Percentiles rank a stretch among this genome's conserved stretches.
These are phyloP conservation scores for Psix sp. DNA, from an alignment of 1,140 invertebrate genomes.

Conservation along the genomic window DNA sequence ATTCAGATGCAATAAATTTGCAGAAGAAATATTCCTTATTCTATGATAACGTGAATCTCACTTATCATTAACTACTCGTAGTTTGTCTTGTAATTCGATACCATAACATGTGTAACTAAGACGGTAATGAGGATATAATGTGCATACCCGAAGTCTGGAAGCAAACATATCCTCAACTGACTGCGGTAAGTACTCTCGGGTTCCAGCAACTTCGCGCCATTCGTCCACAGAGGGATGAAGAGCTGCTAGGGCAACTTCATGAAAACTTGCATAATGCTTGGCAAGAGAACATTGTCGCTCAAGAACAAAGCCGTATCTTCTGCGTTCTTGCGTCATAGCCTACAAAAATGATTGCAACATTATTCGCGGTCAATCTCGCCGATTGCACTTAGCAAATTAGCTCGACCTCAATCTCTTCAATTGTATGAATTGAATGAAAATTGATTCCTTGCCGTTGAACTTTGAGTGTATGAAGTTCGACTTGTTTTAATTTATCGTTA, in stretches of 20 bases:
- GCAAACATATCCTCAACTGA: slow-evolving; percentile 88
- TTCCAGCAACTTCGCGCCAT: slow-evolving; percentile 91
- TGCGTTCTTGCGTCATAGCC: slow-evolving; percentile 95
- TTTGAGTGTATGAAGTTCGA: too few species aligned
- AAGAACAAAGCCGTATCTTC: slow-evolving; percentile 94
- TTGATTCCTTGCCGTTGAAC: neutral
- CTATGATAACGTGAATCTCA: too few species aligned
- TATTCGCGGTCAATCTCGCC: slow-evolving; percentile 4
- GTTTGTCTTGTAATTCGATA: slow-evolving; percentile 32
- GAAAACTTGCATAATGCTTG: slow-evolving; percentile 94
- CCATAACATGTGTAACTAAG: slow-evolving; percentile 45
- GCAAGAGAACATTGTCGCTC: slow-evolving; percentile 93
- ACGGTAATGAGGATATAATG: slow-evolving; percentile 52
- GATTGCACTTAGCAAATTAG: slow-evolving; percentile 18
- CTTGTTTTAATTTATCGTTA: neutral
- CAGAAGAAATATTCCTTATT: too few species aligned
- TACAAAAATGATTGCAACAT: slow-evolving; percentile 70
- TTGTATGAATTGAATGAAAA: neutral
- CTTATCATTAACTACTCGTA: slow-evolving; percentile 19
- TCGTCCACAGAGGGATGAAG: slow-evolving; percentile 90
- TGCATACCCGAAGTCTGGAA: slow-evolving; percentile 82
- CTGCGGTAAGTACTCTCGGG: slow-evolving; percentile 88
- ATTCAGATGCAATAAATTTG: too few species aligned
- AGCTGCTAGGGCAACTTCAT: slow-evolving; percentile 85
- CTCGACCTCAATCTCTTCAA: neutral